phyloP scores from a whole-genome alignment of 1,140 invertebrate species.

The Drosophila athabasca region DNA sequence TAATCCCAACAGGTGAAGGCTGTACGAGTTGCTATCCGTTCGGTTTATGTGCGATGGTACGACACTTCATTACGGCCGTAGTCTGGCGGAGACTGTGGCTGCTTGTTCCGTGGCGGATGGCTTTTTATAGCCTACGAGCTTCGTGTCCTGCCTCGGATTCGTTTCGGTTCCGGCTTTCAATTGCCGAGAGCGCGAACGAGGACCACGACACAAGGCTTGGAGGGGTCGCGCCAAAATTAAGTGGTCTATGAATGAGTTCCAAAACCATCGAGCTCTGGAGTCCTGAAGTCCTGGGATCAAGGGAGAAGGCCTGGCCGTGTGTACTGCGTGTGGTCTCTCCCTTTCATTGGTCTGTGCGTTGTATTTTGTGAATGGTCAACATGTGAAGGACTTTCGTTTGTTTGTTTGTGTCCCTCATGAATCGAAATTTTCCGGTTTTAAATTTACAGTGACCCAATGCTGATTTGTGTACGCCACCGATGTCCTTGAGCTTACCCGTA shows the following conservation, averaged over 20 bases:
- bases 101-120: slow-evolving; percentile 5
- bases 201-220: slow-evolving; percentile 1
- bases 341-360: slow-evolving; percentile 1
- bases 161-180: slow-evolving; percentile 37
- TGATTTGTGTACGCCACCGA: slow-evolving; percentile 6
- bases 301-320: slow-evolving; percentile 11
- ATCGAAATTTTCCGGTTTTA: slow-evolving; percentile 41
- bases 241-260: slow-evolving; percentile 58
- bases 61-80: slow-evolving; percentile 32
- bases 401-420: slow-evolving; percentile 34
- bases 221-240: slow-evolving; percentile 63
- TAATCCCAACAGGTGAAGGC: slow-evolving; percentile 37
- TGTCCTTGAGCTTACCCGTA: too few relatives aligned
- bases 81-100: slow-evolving; percentile 51
- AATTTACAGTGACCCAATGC: slow-evolving; percentile 53
- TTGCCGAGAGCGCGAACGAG: neutral
- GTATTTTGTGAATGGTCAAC: slow-evolving; percentile 17
- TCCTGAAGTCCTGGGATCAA: slow-evolving; percentile 2
- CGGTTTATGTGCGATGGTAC: slow-evolving; percentile 14
- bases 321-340: too few relatives aligned
- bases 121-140: slow-evolving; percentile 62
- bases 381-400: slow-evolving; percentile 16
- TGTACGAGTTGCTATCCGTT: neutral
- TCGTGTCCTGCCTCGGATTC: slow-evolving; percentile 25
- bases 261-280: slow-evolving; percentile 12